phyloP scores from a whole-genome alignment of 1,140 invertebrate species.

The Cepaea nemoralis region DNA sequence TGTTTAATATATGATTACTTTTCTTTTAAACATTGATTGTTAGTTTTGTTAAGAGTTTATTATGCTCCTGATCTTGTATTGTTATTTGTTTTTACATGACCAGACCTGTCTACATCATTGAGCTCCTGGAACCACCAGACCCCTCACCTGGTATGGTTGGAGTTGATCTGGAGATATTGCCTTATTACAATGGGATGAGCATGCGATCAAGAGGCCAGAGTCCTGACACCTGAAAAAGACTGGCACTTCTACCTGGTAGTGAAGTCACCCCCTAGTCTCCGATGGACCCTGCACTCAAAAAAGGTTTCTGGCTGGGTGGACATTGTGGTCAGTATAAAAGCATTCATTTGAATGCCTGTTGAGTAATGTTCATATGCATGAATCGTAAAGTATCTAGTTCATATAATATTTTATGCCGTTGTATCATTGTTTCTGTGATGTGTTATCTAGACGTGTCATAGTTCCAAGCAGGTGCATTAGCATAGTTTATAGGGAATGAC shows the following conservation, averaged over 20 bases:
- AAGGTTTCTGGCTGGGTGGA: conserved; percentile 7
- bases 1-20: too few relatives aligned
- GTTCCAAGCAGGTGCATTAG: too few relatives aligned
- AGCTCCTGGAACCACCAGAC: conserved; percentile 12
- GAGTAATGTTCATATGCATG: too few relatives aligned
- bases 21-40: too few relatives aligned
- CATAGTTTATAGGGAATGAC: too few relatives aligned
- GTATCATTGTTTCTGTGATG: too few relatives aligned
- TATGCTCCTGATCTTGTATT: too few relatives aligned
- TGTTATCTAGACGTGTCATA: too few relatives aligned
- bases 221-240: neutral
- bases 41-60: too few relatives aligned
- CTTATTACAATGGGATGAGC: neutral
- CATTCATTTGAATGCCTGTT: too few relatives aligned
- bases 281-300: conserved; percentile 6
- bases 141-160: conserved; percentile 9
- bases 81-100: neutral
- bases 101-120: conserved; percentile 19
- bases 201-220: neutral
- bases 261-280: conserved; percentile 13
- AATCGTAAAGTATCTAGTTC: too few relatives aligned
- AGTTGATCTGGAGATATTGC: conserved; percentile 5
- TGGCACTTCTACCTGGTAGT: conserved; percentile 5
- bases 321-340: conserved; percentile 27
- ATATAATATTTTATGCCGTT: too few relatives aligned